Evolutionary conservation across 2,888 invertebrate species (phyloP).

Genomic region (Rugalucina vietnamica): DNA sequence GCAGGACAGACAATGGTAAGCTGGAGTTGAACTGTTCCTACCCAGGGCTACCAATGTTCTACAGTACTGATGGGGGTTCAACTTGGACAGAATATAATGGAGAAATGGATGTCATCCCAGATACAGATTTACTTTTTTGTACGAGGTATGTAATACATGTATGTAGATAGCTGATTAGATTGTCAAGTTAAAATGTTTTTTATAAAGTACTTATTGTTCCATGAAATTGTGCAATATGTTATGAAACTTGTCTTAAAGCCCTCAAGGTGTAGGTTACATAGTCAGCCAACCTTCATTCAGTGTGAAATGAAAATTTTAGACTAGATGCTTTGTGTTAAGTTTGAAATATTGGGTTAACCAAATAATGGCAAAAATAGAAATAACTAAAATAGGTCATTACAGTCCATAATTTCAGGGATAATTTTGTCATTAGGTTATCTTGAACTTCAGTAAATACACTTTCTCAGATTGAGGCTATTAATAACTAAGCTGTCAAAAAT

Average conservation of each 20-base stretch:
- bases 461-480: not conserved
- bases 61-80: slow-evolving; percentile 70
- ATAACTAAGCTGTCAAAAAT: not conserved
- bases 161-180: not conserved
- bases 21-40: slow-evolving; percentile 72
- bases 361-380: too few relatives aligned
- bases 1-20: slow-evolving; percentile 54
- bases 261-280: not conserved
- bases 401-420: too few relatives aligned
- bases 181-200: too few relatives aligned
- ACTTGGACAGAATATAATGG: slow-evolving; percentile 63
- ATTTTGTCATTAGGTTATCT: not conserved
- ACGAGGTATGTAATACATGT: slow-evolving; percentile 61
- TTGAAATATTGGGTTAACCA: not conserved
- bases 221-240: not conserved
- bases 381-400: too few relatives aligned
- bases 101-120: slow-evolving; percentile 45
- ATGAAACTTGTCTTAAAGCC: not conserved
- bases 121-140: slow-evolving; percentile 49
- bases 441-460: not conserved
- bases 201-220: not conserved
- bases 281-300: not conserved
- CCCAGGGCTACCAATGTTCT: slow-evolving; percentile 74
- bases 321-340: not conserved
- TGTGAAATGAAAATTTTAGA: not conserved